A percentile compares a stretch with the other conserved stretches of the same genome.
phyloP scores from a whole-genome alignment of 2,113 vertebrate species.

The Siniperca chuatsi region DNA sequence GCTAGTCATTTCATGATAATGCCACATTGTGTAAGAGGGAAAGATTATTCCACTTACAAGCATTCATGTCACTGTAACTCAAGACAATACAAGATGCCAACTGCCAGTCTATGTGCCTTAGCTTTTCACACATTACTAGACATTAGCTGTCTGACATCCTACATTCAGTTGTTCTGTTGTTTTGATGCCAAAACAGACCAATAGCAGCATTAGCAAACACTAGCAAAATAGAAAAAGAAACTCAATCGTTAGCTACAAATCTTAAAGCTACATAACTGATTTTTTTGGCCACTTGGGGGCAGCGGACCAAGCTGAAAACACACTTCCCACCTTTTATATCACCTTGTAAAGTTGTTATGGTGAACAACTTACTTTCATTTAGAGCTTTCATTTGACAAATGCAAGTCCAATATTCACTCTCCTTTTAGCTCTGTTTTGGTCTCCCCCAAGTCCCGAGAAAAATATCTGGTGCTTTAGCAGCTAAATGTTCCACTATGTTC shows the following conservation, averaged over 20 bases:
- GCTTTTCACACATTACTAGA: not conserved
- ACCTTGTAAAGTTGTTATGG: not conserved
- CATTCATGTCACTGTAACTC: not conserved
- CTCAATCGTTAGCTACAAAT: not conserved
- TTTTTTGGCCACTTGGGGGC: not conserved
- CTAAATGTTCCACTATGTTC: too few species aligned
- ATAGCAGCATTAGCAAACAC: not conserved
- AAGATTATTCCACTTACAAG: not conserved
- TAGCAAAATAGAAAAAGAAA: not conserved
- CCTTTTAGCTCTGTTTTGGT: not conserved
- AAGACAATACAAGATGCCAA: not conserved
- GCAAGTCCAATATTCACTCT: not conserved
- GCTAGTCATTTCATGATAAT: not conserved
- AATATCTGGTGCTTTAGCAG: too few species aligned
- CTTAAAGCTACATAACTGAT: not conserved
- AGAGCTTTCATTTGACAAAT: not conserved
- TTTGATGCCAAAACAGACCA: not conserved
- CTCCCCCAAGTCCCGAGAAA: not conserved
- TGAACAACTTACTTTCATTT: not conserved
- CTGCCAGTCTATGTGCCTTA: not conserved
- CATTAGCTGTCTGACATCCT: not conserved
- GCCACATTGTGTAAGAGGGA: not conserved
- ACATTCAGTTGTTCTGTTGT: not conserved
- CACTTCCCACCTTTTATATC: not conserved
- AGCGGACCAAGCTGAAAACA: not conserved